These are phyloP conservation scores for Pocillopora verrucosa DNA, from an alignment of 64 coral and sea anemone genomes.

Conservation along the genomic window DNA sequence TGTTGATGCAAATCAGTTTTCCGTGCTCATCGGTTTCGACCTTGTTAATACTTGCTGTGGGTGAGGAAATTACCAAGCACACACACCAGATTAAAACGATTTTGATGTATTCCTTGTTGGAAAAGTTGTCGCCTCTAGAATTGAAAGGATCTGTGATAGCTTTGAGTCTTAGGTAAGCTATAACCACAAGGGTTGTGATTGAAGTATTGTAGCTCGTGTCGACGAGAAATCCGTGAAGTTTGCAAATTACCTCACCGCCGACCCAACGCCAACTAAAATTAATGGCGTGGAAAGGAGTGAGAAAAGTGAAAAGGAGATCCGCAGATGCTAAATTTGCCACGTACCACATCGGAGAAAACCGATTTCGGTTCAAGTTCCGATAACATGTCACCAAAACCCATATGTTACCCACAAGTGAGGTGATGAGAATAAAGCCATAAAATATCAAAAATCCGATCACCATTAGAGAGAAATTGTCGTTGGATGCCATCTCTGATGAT, in stretches of 20 bases:
- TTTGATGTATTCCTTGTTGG: neutral
- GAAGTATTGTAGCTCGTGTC: slow-evolving; percentile 35
- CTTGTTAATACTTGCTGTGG: neutral
- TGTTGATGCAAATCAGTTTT: neutral
- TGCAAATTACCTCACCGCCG: slow-evolving; percentile 25
- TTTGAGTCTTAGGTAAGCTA: slow-evolving; percentile 13
- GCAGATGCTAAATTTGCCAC: slow-evolving; percentile 51
- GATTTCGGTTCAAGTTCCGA: neutral
- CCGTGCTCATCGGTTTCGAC: neutral
- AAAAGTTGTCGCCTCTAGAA: neutral
- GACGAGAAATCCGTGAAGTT: slow-evolving; percentile 37
- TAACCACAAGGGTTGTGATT: slow-evolving; percentile 32
- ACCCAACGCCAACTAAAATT: slow-evolving; percentile 17
- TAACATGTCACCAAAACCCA: neutral
- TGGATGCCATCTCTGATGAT: neutral
- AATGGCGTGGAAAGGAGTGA: slow-evolving; percentile 14
- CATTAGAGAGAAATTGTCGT: neutral
- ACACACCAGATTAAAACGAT: neutral
- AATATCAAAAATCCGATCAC: neutral
- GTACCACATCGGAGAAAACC: neutral
- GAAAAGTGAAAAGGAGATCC: slow-evolving; percentile 42
- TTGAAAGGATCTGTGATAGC: slow-evolving; percentile 24
- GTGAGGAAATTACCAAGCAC: neutral
- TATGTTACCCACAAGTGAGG: neutral
- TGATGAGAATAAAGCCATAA: neutral